These are phyloP conservation scores for Ceratosolen solmsi DNA, from an alignment of 1,140 invertebrate species.

Conservation along the genomic window DNA sequence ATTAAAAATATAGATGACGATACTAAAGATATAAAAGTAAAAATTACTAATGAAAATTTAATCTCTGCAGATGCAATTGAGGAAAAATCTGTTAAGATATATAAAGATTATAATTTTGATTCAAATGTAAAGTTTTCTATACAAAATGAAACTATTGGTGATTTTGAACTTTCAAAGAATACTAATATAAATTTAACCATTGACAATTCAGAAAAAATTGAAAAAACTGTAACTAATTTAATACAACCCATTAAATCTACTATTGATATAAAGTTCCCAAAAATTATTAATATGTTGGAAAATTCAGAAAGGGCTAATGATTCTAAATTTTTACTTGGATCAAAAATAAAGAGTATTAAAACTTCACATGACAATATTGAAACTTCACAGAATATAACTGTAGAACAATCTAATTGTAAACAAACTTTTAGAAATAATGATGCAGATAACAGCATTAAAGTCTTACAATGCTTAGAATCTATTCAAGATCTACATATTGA, in stretches of 20 bases:
- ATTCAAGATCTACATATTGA: constrained; percentile 1
- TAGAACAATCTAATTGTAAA: background rate
- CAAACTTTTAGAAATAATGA: constrained; percentile 12
- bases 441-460: constrained; percentile 16
- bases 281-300: background rate
- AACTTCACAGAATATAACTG: background rate
- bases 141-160: background rate
- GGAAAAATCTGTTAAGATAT: background rate
- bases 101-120: background rate
- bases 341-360: background rate
- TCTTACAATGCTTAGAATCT: constrained; percentile 18
- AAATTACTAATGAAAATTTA: background rate
- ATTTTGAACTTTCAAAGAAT: background rate
- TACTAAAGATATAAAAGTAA: background rate
- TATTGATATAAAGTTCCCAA: background rate
- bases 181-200: background rate
- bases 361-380: background rate
- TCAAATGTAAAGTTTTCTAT: background rate
- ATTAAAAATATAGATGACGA: background rate
- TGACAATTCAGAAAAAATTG: constrained; percentile 5
- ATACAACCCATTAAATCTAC: background rate
- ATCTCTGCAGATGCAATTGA: background rate
- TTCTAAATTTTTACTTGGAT: background rate
- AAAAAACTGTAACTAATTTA: background rate
- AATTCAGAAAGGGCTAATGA: background rate